Evolutionary conservation across 1,140 invertebrate species (phyloP), one percentile per base, ranked within the genome.

Genomic region (Pissodes strobi): DNA sequence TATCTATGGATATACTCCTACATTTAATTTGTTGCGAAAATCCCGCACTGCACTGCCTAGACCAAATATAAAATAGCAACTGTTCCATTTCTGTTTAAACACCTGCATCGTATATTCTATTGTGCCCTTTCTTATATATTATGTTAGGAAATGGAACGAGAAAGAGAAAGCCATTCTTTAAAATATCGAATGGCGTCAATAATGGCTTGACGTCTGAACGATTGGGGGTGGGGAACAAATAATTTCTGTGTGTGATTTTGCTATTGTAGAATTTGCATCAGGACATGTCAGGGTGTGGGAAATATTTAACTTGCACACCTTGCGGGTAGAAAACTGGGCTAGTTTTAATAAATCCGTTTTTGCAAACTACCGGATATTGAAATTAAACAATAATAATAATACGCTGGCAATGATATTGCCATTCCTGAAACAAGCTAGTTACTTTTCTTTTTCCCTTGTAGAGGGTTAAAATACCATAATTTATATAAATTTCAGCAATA

Each of bases 141-240:
- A 37, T 13, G 41, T 45, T 18, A 17, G 41, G 18, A 45, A 45
- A 45, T 45, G n/a, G 3, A 45, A 13, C 41, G 41, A 45, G 41
- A 45, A n/a, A n/a, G n/a, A n/a, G n/a, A n/a, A 45, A 45, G n/a
- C 41, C 41, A 45, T 45, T 45, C 41, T 45, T 45, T 45, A 19
- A 19, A 45, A 45, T 45, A 45, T 45, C 41, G 41, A 19, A 45
- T 45, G 41, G 41, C 41, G 41, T 45, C 41, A 45, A 45, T 45
- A 45, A 45, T 45, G 41, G 41, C 18, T 45, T 45, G 41, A 45
- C 41, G 41, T 45, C 41, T 45, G 41, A 45, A 45, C 13, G 41
- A 43, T 43, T 43, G 41, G 17, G 17, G 41, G n/a, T 45, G 41
- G 41, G 10, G 41, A 48, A 48, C 45, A 48, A 48, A 48, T 48